These are phyloP conservation scores for Pharmacophagus antenor DNA, from an alignment of 2,888 invertebrate species.

Conservation along the genomic window DNA sequence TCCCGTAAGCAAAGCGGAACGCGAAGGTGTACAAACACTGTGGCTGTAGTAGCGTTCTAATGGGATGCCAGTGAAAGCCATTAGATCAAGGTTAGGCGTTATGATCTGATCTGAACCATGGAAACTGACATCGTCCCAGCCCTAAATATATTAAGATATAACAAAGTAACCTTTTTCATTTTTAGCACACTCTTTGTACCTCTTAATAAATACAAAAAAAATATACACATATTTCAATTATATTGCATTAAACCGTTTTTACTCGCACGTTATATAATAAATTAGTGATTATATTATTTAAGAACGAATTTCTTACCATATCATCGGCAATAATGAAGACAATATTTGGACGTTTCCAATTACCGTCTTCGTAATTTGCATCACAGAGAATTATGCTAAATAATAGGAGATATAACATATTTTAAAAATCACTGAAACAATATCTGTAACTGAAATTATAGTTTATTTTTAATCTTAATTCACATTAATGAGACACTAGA, in stretches of 20 bases:
- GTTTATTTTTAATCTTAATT: not conserved
- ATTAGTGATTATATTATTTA: no score
- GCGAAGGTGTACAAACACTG: constrained; percentile 91
- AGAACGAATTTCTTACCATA: constrained; percentile 84
- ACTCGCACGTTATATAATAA: no score
- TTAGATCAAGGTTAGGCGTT: constrained; percentile 93
- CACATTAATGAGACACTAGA: not conserved
- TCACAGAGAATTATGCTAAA: constrained; percentile 3
- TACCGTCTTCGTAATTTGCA: constrained; percentile 28
- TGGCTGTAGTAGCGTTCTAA: constrained; percentile 91
- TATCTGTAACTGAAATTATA: not conserved
- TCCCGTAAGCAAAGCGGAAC: constrained; percentile 90
- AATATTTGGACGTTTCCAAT: constrained; percentile 81
- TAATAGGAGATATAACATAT: not conserved
- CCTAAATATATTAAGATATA: constrained; percentile 78
- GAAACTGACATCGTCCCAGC: constrained; percentile 95
- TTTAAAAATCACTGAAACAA: not conserved
- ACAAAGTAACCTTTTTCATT: no score
- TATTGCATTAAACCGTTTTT: no score
- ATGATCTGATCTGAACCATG: constrained; percentile 92
- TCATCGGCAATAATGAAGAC: constrained; percentile 91
- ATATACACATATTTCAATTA: no score
- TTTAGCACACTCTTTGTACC: no score
- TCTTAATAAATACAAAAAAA: no score
- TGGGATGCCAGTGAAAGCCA: constrained; percentile 91